Evolutionary conservation across 2,797 vertebrate genomes (phyloP).

Genomic region (Anisognathus igniventris): DNA sequence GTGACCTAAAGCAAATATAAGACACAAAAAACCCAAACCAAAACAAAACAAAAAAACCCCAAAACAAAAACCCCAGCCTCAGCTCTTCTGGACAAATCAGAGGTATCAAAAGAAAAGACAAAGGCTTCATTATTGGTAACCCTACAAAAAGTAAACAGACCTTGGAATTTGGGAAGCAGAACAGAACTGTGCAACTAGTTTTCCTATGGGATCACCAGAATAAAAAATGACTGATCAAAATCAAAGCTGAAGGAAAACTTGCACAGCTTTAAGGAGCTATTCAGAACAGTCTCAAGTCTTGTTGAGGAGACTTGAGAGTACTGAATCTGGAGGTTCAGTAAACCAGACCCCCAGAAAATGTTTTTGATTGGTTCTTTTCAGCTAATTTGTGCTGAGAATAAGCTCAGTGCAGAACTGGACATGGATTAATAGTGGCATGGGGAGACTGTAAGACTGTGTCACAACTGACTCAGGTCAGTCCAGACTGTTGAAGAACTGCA

Average conservation of each 20-base stretch:
- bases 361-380: not conserved
- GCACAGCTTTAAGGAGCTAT: not conserved
- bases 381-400: not conserved
- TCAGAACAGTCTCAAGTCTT: not conserved
- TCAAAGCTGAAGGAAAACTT: not conserved
- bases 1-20: not conserved
- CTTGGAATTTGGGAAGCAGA: not conserved
- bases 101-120: not conserved
- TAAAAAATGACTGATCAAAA: not conserved
- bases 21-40: not conserved
- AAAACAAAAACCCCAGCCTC: not conserved
- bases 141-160: not conserved
- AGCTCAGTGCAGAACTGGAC: not conserved
- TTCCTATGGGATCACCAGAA: not conserved
- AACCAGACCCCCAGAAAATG: not conserved
- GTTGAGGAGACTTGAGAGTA: not conserved
- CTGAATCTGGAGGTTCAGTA: not conserved
- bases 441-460: not conserved
- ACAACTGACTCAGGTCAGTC: not conserved
- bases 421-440: rapidly evolving
- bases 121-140: not conserved
- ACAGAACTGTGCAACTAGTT: not conserved
- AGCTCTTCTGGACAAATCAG: not conserved
- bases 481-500: not conserved
- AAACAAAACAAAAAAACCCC: not conserved